These are phyloP conservation scores for Ceryle rudis DNA, from an alignment of 2,797 vertebrate genomes.

Conservation along the genomic window DNA sequence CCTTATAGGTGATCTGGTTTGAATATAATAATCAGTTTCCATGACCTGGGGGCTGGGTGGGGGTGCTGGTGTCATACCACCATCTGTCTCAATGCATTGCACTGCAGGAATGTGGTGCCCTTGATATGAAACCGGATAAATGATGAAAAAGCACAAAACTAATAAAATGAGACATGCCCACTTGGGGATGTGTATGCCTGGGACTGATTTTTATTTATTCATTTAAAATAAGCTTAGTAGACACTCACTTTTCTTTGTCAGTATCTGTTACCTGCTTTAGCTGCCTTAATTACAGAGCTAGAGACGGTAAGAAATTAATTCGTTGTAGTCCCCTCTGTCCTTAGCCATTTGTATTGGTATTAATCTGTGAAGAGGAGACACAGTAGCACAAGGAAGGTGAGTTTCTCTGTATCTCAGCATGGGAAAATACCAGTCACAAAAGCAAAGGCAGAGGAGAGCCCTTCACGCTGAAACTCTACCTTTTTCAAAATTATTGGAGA, in stretches of 20 bases:
- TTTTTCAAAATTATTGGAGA: background rate
- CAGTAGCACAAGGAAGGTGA: background rate
- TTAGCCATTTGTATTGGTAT: background rate
- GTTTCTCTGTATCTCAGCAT: background rate
- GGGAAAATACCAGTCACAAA: background rate
- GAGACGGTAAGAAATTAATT: background rate
- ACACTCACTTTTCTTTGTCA: background rate
- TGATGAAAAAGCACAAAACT: background rate
- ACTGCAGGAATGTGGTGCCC: background rate
- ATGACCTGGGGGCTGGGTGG: background rate
- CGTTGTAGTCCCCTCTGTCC: background rate
- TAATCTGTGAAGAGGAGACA: background rate
- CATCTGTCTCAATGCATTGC: too few species aligned
- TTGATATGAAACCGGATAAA: background rate
- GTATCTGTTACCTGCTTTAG: background rate
- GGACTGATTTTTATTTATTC: background rate
- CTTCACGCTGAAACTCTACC: background rate
- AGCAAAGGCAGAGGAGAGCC: background rate
- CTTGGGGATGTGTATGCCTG: accelerated
- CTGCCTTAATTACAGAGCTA: background rate
- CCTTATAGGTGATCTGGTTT: background rate
- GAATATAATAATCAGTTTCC: background rate
- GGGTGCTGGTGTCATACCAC: background rate
- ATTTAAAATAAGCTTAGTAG: background rate
- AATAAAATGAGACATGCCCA: background rate